Evolutionary conservation across 2,797 vertebrate genomes (phyloP).

Genomic region (Sardinella longiceps): DNA sequence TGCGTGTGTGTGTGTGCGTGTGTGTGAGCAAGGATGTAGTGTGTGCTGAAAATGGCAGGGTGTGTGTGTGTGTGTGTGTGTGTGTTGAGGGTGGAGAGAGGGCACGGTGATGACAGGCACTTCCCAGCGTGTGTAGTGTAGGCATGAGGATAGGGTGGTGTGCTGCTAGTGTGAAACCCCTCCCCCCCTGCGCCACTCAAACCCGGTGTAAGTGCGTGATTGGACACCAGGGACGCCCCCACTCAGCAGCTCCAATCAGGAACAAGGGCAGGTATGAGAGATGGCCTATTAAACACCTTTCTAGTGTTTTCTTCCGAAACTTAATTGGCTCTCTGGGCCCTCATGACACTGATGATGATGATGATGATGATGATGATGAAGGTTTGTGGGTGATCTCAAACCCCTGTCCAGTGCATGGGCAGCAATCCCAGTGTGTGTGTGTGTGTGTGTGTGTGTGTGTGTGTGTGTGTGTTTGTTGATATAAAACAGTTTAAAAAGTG

Average conservation of each 20-base stretch:
- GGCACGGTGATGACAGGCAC: not conserved
- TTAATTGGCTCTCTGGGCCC: not conserved
- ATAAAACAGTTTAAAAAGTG: too few species aligned
- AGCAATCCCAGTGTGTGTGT: too few species aligned
- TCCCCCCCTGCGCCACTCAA: not conserved
- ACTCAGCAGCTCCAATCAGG: not conserved
- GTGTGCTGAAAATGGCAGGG: not conserved
- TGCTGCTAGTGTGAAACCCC: not conserved
- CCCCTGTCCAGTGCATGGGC: not conserved
- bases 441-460: too few species aligned
- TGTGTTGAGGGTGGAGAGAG: not conserved
- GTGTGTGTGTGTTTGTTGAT: too few species aligned
- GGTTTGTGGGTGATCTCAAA: not conserved
- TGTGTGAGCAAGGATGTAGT: not conserved
- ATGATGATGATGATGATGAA: slow-evolving; percentile 8
- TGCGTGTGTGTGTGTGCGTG: too few species aligned
- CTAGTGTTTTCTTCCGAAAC: not conserved
- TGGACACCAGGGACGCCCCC: not conserved
- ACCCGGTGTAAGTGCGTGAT: not conserved
- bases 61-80: not conserved
- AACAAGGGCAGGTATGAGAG: not conserved
- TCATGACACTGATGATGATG: not conserved
- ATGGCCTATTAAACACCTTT: not conserved
- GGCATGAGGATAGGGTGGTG: not conserved
- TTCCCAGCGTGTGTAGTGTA: not conserved